Evolutionary conservation across 92 coral and sea anemone species (phyloP).

Genomic region (Bergia puertoricense): DNA sequence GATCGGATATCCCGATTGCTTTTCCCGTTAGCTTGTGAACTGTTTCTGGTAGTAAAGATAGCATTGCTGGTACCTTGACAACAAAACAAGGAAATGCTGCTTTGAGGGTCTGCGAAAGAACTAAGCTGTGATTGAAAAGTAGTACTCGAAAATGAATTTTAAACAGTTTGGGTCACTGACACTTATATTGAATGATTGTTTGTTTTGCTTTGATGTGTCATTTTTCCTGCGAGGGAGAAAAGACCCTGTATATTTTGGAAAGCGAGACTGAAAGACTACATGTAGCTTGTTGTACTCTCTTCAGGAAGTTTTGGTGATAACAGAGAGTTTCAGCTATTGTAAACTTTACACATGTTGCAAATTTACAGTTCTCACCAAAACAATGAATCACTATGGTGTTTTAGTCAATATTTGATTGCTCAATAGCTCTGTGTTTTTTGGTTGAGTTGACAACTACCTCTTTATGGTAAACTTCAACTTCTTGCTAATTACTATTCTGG

Average conservation of each 20-base stretch:
- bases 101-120: not conserved
- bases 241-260: not conserved
- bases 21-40: not conserved
- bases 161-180: not conserved
- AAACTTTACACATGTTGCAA: not conserved
- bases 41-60: not conserved
- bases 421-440: not conserved
- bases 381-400: not conserved
- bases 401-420: conserved; percentile 1
- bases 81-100: not conserved
- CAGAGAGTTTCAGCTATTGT: not conserved
- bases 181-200: not conserved
- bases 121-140: not conserved
- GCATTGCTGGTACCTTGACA: conserved; percentile 15
- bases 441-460: not conserved
- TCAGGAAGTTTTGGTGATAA: not conserved
- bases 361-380: not conserved
- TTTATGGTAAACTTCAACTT: not conserved
- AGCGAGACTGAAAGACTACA: too few relatives aligned
- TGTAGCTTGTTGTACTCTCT: not conserved
- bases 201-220: not conserved
- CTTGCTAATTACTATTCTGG: not conserved
- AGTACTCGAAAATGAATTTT: not conserved
- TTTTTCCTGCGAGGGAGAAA: not conserved
- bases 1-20: conserved; percentile 1